Conservation (phyloP, 2,113 vertebrate genomes). For the Trogon melanurus region DNA sequence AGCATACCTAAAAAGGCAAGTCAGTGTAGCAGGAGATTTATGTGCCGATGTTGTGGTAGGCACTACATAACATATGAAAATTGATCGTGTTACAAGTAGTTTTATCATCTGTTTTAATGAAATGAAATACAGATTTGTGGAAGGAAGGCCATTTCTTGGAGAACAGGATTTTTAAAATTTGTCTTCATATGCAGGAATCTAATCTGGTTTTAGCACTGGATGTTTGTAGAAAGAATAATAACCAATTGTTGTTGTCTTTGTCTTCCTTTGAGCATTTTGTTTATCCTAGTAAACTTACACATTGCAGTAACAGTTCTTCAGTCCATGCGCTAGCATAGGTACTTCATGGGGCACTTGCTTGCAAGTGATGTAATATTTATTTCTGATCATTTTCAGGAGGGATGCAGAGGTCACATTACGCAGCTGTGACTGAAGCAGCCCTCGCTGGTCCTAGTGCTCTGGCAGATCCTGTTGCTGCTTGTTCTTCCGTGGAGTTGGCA, state of each 20-base stretch:
- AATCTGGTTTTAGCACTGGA: background rate
- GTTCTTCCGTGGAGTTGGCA: background rate
- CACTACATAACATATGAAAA: background rate
- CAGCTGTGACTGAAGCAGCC: background rate
- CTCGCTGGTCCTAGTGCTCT: background rate
- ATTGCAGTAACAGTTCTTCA: no score
- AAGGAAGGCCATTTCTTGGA: background rate
- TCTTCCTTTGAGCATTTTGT: background rate
- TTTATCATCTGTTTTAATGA: background rate
- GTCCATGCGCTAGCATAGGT: accelerated
- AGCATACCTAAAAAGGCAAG: background rate
- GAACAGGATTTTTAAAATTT: background rate
- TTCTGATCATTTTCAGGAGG: background rate
- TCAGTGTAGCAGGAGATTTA: background rate
- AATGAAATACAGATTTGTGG: background rate
- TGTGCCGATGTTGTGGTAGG: background rate
- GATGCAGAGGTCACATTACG: background rate
- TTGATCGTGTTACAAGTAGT: background rate
- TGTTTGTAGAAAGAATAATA: background rate
- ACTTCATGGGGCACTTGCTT: background rate
- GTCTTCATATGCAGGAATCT: background rate
- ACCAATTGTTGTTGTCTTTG: background rate
- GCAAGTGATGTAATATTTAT: background rate
- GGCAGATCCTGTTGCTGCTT: background rate
- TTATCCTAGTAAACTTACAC: background rate